These are phyloP conservation scores for Lordiphosa collinella DNA, from an alignment of 1,140 invertebrate genomes.

Conservation along the genomic window DNA sequence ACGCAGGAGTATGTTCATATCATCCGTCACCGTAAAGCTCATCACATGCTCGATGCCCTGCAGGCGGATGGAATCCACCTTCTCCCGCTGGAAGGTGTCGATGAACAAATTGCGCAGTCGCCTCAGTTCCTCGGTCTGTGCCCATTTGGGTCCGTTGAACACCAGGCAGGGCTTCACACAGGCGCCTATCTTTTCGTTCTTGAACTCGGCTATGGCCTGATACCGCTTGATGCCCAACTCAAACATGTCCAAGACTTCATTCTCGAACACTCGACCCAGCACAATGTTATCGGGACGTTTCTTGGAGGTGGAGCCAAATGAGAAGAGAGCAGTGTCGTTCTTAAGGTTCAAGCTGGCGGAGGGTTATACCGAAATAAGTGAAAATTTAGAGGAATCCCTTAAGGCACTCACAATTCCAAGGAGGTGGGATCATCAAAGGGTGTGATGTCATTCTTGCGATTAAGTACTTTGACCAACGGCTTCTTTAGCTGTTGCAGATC, in stretches of 20 bases:
- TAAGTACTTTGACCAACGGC: slow-evolving; percentile 88
- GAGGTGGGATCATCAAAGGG: slow-evolving; percentile 92
- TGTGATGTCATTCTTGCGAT: slow-evolving; percentile 90
- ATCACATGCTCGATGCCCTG: slow-evolving; percentile 96
- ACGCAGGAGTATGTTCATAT: slow-evolving; percentile 90
- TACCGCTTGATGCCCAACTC: slow-evolving; percentile 95
- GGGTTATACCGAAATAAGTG: slow-evolving; percentile 12
- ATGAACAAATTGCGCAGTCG: slow-evolving; percentile 93
- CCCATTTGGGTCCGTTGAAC: slow-evolving; percentile 96
- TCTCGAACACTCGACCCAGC: slow-evolving; percentile 93
- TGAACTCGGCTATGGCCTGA: slow-evolving; percentile 88
- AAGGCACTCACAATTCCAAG: slow-evolving; percentile 85
- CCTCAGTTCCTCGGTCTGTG: slow-evolving; percentile 88
- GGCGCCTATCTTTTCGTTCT: slow-evolving; percentile 87
- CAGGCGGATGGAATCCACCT: slow-evolving; percentile 88
- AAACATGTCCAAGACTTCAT: slow-evolving; percentile 96
- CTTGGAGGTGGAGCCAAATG: slow-evolving; percentile 94
- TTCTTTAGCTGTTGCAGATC: slow-evolving; percentile 94
- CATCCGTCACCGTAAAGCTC: slow-evolving; percentile 89
- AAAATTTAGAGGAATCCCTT: neutral
- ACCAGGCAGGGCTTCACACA: slow-evolving; percentile 95
- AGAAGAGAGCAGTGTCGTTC: slow-evolving; percentile 93
- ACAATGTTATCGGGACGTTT: slow-evolving; percentile 96
- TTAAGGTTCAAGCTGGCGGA: slow-evolving; percentile 87
- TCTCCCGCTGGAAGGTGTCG: slow-evolving; percentile 96